Percentiles rank a stretch among this genome's conserved stretches.
Conservation (phyloP, 1,140 invertebrate species). For the roundworm (Caenorhabditis elegans) region WBcel235 BX284603.4:7928001-7928500, state of each 20-base stretch:
- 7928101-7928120: not conserved
- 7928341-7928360: too few species aligned
- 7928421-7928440: not conserved
- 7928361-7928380: too few species aligned
- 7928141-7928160: not conserved
- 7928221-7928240: not conserved
- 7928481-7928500: too few species aligned
- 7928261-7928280: not conserved
- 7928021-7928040: not conserved
- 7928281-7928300: too few species aligned
- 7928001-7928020: not conserved
- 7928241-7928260: not conserved
- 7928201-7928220: not conserved
- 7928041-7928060: not conserved
- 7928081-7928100: not conserved
- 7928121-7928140: not conserved
- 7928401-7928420: too few species aligned
- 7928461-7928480: too few species aligned
- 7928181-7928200: not conserved
- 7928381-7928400: too few species aligned
- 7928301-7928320: too few species aligned
- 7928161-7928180: constrained; percentile 3
- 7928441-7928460: not conserved
- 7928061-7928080: not conserved
- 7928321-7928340: too few species aligned